These are phyloP conservation scores for Lysandra bellargus DNA, from an alignment of 2,888 invertebrate genomes.

Conservation along the genomic window DNA sequence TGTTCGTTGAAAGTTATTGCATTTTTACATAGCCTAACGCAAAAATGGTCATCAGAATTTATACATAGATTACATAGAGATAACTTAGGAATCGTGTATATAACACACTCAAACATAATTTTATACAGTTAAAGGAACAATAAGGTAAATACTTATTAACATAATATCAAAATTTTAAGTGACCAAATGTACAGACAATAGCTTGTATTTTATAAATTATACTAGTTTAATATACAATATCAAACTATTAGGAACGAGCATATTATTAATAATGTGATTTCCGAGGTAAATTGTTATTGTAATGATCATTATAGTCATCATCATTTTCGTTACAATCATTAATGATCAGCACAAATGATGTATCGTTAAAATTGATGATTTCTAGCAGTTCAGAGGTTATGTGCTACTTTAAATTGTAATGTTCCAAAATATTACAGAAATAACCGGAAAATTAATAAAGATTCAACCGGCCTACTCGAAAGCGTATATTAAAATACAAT, in stretches of 20 bases:
- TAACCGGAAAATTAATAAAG: background rate
- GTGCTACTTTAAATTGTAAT: constrained; percentile 16
- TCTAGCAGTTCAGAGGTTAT: constrained; percentile 22
- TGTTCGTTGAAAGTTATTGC: constrained; percentile 1
- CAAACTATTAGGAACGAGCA: background rate
- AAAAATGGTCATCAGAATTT: background rate
- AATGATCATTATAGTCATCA: constrained; percentile 23
- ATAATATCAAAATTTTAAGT: background rate
- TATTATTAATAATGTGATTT: constrained; percentile 18
- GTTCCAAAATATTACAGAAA: background rate
- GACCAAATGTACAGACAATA: background rate
- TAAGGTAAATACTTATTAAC: background rate
- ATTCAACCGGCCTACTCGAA: background rate
- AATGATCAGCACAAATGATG: constrained; percentile 27
- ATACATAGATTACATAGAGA: background rate
- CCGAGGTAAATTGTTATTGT: constrained; percentile 23
- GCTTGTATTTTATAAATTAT: background rate
- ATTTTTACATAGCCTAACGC: background rate
- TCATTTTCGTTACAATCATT: constrained; percentile 24
- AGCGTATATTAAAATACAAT: background rate
- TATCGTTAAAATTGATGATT: constrained; percentile 15
- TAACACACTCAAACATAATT: background rate
- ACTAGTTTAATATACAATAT: background rate
- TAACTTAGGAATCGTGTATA: background rate
- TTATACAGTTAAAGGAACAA: background rate